These are phyloP conservation scores for Hyles vespertilio DNA, from an alignment of 1,140 invertebrate genomes.

Conservation along the genomic window DNA sequence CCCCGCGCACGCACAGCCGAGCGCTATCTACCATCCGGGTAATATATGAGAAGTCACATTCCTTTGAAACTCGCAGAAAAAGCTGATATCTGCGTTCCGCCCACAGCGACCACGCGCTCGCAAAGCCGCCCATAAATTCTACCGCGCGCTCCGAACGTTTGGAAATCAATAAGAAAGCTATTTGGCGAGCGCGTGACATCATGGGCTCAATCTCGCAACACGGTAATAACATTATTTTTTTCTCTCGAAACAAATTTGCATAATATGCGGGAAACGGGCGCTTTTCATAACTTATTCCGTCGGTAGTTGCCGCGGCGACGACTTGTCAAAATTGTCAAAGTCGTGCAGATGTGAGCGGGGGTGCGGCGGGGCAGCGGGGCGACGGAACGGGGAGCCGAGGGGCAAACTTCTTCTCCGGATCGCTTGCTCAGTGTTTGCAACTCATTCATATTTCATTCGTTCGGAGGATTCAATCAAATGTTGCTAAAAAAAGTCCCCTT, in stretches of 20 bases:
- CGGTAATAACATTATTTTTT: constrained; percentile 1
- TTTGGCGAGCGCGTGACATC: neutral
- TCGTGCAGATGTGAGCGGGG: neutral
- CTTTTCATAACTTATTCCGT: neutral
- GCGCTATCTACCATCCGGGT: neutral
- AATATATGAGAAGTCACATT: constrained; percentile 1
- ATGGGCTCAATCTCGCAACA: neutral
- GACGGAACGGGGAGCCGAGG: neutral
- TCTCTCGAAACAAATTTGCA: constrained; percentile 12
- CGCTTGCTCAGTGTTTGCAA: neutral
- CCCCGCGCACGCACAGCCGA: neutral
- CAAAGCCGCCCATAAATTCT: constrained; percentile 2
- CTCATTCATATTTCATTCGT: too few species aligned
- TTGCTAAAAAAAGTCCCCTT: too few species aligned
- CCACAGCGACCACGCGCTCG: neutral
- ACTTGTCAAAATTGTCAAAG: neutral
- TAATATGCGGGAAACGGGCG: constrained; percentile 1
- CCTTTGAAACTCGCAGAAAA: neutral
- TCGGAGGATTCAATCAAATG: too few species aligned
- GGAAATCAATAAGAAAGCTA: constrained; percentile 1
- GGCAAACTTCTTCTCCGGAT: neutral
- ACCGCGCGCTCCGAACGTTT: neutral
- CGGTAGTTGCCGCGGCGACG: neutral
- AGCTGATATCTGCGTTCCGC: neutral
- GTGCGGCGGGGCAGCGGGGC: neutral